Evolutionary conservation across 1,140 invertebrate species (phyloP).

Genomic region (Drosophila nasuta): DNA sequence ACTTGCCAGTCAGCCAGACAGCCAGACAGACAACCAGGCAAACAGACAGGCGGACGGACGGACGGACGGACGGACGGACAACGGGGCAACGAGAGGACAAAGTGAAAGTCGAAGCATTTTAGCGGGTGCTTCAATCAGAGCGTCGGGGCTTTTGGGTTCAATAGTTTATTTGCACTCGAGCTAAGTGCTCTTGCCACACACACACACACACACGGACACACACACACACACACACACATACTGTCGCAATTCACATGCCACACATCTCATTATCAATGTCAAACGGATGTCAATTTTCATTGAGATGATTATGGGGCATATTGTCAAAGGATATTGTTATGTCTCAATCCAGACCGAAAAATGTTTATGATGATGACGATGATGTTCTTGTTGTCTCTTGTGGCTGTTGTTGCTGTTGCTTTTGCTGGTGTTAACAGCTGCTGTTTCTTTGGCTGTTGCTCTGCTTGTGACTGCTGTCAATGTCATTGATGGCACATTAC

Average conservation of each 20-base stretch:
- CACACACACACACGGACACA: conserved; percentile 13
- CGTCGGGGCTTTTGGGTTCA: conserved; percentile 35
- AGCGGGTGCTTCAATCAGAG: conserved; percentile 33
- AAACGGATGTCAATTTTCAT: conserved; percentile 78
- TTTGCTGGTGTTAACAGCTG: conserved; percentile 55
- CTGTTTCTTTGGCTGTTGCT: conserved; percentile 33
- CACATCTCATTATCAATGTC: conserved; percentile 77
- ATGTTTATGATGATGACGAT: conserved; percentile 24
- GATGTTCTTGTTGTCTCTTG: conserved; percentile 8
- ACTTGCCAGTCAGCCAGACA: conserved; percentile 31
- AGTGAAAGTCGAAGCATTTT: conserved; percentile 52
- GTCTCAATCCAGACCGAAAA: conserved; percentile 66
- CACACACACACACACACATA: not conserved
- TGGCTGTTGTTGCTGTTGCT: conserved; percentile 1
- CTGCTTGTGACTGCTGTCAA: conserved; percentile 64
- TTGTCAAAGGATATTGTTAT: conserved; percentile 82
- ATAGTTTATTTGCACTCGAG: conserved; percentile 56
- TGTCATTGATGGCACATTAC: conserved; percentile 64
- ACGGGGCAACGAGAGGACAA: conserved; percentile 5
- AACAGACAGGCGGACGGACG: not conserved
- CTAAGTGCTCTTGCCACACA: conserved; percentile 36
- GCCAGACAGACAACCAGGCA: conserved; percentile 19
- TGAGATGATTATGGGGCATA: conserved; percentile 75
- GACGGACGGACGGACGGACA: not conserved
- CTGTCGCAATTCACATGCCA: conserved; percentile 14